phyloP scores from a whole-genome alignment of 1,140 invertebrate species.

The Cotesia chilonis region DNA sequence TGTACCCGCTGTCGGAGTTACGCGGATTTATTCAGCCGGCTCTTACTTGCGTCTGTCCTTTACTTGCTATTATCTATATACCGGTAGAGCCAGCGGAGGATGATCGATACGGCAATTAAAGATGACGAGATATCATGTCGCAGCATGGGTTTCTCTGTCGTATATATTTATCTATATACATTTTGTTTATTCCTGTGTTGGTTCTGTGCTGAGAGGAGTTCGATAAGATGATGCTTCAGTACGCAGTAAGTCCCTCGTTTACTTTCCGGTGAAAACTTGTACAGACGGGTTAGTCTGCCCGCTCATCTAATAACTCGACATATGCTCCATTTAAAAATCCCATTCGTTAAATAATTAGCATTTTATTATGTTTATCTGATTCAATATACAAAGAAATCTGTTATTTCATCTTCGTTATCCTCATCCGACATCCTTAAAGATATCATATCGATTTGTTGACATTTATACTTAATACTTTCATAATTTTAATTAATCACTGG shows the following conservation, averaged over 20 bases:
- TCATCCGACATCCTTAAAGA: too few species aligned
- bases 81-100: conserved; percentile 1
- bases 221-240: background rate
- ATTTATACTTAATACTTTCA: too few species aligned
- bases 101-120: conserved; percentile 42
- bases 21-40: conserved; percentile 3
- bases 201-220: background rate
- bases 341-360: conserved; percentile 24
- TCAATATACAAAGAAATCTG: background rate
- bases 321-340: conserved; percentile 3
- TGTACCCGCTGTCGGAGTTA: conserved; percentile 30
- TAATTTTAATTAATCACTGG: too few species aligned
- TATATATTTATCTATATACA: too few species aligned
- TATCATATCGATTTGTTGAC: too few species aligned
- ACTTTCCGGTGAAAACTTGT: conserved; percentile 1
- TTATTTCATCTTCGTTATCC: background rate
- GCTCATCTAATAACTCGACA: background rate
- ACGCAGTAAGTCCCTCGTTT: conserved; percentile 21
- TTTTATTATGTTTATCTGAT: conserved; percentile 19
- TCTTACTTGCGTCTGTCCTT: background rate
- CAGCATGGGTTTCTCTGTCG: conserved; percentile 6
- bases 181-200: background rate
- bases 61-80: background rate
- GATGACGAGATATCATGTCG: conserved; percentile 37
- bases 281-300: background rate